These are phyloP conservation scores for Ophthalmolycus amberensis DNA, from an alignment of 2,113 vertebrate species.

Conservation along the genomic window DNA sequence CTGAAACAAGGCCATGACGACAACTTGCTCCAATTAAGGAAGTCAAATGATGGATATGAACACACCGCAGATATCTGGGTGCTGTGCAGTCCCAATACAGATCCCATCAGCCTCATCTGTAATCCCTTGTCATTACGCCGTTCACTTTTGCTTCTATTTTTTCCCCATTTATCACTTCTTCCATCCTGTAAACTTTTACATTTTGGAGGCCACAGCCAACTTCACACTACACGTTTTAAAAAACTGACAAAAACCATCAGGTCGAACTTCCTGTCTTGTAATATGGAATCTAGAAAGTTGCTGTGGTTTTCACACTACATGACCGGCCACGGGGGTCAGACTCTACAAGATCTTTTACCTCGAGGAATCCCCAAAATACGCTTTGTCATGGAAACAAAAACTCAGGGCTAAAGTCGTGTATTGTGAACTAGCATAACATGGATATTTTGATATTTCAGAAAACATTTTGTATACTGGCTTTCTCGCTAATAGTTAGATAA, in stretches of 20 bases:
- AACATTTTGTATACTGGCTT: not conserved
- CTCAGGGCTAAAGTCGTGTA: too few relatives aligned
- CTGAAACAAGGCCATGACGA: slow-evolving; percentile 40
- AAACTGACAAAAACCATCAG: not conserved
- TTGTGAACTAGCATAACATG: too few relatives aligned
- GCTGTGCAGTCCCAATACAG: slow-evolving; percentile 20
- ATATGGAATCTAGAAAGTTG: too few relatives aligned
- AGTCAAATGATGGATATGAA: slow-evolving; percentile 43
- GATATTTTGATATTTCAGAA: not conserved
- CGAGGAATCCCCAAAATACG: too few relatives aligned
- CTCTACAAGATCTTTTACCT: too few relatives aligned
- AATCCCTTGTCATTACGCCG: slow-evolving; percentile 2
- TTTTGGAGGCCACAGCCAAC: not conserved
- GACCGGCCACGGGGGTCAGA: too few relatives aligned
- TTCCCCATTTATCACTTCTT: not conserved
- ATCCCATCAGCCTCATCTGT: slow-evolving; percentile 28
- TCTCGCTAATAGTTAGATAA: not conserved
- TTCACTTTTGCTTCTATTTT: not conserved
- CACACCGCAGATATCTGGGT: slow-evolving; percentile 25
- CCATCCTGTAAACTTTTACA: not conserved
- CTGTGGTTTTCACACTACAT: too few relatives aligned
- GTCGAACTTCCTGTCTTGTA: too few relatives aligned
- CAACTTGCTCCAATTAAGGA: slow-evolving; percentile 49
- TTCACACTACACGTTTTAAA: not conserved
- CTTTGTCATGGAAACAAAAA: too few relatives aligned